phyloP scores from a whole-genome alignment of 2,888 invertebrate species.

The Liopterus haemorrhoidalis region DNA sequence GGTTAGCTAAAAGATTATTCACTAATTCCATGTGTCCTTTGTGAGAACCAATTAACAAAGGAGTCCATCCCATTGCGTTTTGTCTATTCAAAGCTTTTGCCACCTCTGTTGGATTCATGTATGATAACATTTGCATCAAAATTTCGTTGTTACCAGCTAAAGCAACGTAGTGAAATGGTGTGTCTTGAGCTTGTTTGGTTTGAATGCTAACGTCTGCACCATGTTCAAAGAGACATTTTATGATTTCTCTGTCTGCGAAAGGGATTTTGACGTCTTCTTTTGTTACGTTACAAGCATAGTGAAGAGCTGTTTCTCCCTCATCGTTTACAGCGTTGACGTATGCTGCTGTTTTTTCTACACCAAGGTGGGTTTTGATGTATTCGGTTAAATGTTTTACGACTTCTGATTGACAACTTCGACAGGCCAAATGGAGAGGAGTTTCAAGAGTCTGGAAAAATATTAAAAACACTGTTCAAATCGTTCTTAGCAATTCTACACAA shows the following conservation, averaged over 20 bases:
- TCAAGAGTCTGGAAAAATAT: slow-evolving; percentile 69
- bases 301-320: slow-evolving; percentile 85
- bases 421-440: slow-evolving; percentile 92
- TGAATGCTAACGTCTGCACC: slow-evolving; percentile 84
- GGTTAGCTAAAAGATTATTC: slow-evolving; percentile 80
- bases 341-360: slow-evolving; percentile 69
- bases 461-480: no score
- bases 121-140: slow-evolving; percentile 85
- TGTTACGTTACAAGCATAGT: slow-evolving; percentile 87
- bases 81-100: slow-evolving; percentile 92
- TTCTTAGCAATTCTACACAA: no score
- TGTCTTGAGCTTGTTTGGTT: slow-evolving; percentile 83
- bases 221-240: slow-evolving; percentile 80
- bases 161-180: slow-evolving; percentile 93
- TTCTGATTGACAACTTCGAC: slow-evolving; percentile 76
- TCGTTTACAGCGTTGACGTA: slow-evolving; percentile 85
- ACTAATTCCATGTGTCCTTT: slow-evolving; percentile 94
- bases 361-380: slow-evolving; percentile 70
- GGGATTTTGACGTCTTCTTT: slow-evolving; percentile 71
- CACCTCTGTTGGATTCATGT: slow-evolving; percentile 84
- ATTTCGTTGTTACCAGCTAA: slow-evolving; percentile 94
- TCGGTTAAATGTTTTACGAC: slow-evolving; percentile 82
- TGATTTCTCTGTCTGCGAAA: slow-evolving; percentile 77
- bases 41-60: slow-evolving; percentile 91
- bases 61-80: slow-evolving; percentile 93